These are phyloP conservation scores for Nipponia nippon DNA, from an alignment of 2,113 vertebrate species.

Conservation along the genomic window DNA sequence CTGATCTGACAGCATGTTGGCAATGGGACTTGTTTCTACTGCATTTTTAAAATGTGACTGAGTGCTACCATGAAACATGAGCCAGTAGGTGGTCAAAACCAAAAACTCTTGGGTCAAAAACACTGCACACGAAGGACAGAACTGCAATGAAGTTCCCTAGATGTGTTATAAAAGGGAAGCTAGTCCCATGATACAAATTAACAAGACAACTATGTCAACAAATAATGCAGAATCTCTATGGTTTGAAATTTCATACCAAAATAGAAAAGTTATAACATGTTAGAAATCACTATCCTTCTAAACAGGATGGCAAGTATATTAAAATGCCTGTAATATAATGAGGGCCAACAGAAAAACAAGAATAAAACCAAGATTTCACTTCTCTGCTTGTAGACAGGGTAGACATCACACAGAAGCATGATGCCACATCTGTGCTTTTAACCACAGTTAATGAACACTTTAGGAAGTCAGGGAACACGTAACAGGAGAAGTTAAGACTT, in stretches of 20 bases:
- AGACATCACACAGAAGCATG: background rate
- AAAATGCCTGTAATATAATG: background rate
- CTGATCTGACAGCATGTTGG: background rate
- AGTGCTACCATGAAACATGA: background rate
- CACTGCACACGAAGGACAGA: background rate
- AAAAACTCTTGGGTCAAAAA: background rate
- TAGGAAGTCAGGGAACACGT: accelerated
- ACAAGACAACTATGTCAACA: background rate
- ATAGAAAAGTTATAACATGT: background rate
- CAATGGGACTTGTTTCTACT: background rate
- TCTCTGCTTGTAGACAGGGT: background rate
- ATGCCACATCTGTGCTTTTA: background rate
- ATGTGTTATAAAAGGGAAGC: background rate
- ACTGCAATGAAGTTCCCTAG: background rate
- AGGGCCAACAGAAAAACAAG: background rate
- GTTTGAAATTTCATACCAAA: background rate
- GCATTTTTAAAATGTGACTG: background rate
- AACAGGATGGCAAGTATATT: background rate
- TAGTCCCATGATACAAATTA: background rate
- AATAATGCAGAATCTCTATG: background rate
- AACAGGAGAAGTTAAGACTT: background rate
- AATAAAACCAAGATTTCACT: background rate
- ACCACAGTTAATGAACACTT: background rate
- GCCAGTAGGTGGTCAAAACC: background rate
- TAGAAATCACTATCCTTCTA: background rate